Evolutionary conservation across 1,140 invertebrate species (phyloP).

Genomic region (Nebria ingens): DNA sequence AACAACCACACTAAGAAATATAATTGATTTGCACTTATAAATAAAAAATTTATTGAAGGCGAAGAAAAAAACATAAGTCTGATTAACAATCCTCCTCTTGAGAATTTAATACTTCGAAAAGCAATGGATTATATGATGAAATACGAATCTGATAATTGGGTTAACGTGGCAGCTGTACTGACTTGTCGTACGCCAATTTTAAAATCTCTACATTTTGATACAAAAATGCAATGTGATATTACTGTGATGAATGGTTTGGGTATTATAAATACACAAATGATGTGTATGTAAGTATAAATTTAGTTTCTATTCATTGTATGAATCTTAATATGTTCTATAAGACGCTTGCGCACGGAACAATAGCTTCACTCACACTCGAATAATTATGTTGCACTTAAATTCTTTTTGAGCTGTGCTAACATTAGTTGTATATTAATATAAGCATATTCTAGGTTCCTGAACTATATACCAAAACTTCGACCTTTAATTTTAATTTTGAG

Average conservation of each 20-base stretch:
- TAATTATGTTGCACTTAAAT: no score
- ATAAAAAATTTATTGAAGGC: no score
- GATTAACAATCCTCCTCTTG: neutral
- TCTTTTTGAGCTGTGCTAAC: no score
- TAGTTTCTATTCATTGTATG: no score
- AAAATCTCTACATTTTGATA: neutral
- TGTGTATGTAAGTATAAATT: neutral
- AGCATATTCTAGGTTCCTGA: neutral
- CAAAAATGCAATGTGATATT: slow-evolving; percentile 1
- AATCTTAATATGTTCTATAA: no score
- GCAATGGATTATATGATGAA: neutral
- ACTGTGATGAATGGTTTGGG: neutral
- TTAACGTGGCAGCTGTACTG: neutral
- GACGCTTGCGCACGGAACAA: no score
- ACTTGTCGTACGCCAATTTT: neutral
- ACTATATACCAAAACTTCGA: neutral
- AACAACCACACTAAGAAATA: no score
- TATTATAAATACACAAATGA: neutral
- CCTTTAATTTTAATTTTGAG: neutral
- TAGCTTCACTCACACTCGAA: no score
- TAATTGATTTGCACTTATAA: no score
- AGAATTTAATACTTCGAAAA: neutral
- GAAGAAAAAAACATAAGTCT: neutral
- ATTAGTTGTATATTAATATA: no score
- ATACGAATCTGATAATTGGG: neutral